Evolutionary conservation across 2,113 vertebrate genomes (phyloP).

Genomic region (Conger conger): DNA sequence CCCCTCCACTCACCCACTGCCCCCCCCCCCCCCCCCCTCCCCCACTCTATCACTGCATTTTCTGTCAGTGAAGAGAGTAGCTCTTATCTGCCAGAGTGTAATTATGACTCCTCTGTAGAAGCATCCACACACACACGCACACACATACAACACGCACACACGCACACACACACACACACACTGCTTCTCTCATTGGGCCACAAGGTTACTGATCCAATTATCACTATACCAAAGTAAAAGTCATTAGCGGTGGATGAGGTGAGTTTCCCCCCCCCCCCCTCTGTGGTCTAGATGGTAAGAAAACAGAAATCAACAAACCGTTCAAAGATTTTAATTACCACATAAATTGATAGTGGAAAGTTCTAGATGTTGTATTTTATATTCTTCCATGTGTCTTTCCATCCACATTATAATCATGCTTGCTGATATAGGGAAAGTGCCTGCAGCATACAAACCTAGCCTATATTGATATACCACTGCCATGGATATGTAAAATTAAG

Average conservation of each 20-base stretch:
- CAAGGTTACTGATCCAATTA: background rate
- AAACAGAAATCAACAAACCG: background rate
- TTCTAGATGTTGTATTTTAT: background rate
- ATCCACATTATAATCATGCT: background rate
- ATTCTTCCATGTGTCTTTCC: background rate
- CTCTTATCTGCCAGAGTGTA: background rate
- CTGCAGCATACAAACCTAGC: background rate
- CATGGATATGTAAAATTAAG: background rate
- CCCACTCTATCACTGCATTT: background rate
- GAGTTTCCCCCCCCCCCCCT: no score
- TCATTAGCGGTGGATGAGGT: background rate
- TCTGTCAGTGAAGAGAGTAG: background rate
- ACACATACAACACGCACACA: no score
- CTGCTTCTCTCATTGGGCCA: background rate
- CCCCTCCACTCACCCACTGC: background rate
- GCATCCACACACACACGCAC: no score
- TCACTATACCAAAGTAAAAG: background rate
- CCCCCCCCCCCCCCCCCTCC: no score
- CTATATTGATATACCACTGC: background rate
- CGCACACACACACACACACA: no score
- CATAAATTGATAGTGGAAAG: background rate
- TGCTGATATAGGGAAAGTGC: conserved; percentile 11
- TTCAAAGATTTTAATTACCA: background rate
- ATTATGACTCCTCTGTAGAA: background rate
- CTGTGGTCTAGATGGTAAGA: background rate